Evolutionary conservation across 2,888 invertebrate species (phyloP).

Genomic region (Agonopterix subpropinquella): DNA sequence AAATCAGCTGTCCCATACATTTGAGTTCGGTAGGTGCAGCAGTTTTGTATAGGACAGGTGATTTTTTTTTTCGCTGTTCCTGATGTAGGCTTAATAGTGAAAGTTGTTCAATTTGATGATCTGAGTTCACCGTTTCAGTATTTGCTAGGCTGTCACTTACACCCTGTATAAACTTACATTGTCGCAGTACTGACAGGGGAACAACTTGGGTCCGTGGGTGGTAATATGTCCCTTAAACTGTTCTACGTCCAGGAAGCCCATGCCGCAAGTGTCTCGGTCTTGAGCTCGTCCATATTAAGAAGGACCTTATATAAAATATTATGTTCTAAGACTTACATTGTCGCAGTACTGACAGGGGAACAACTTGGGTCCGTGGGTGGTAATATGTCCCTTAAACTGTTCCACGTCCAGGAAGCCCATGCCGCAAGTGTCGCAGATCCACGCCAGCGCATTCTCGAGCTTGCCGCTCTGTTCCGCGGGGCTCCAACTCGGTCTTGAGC

Average conservation of each 20-base stretch:
- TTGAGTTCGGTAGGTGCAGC: no score
- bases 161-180: slow-evolving; percentile 36
- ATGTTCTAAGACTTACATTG: slow-evolving; percentile 29
- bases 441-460: slow-evolving; percentile 21
- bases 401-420: slow-evolving; percentile 37
- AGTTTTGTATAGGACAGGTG: no score
- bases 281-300: slow-evolving; percentile 4
- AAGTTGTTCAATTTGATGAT: no score
- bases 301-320: neutral
- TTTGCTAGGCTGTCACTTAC: no score
- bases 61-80: no score
- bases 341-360: slow-evolving; percentile 56
- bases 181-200: slow-evolving; percentile 54
- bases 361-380: slow-evolving; percentile 39
- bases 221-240: slow-evolving; percentile 41
- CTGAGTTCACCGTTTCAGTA: no score
- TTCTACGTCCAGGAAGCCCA: no score
- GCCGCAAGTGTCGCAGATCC: slow-evolving; percentile 61
- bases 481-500: slow-evolving; percentile 16
- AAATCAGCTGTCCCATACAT: no score
- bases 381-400: slow-evolving; percentile 43
- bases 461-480: slow-evolving; percentile 18
- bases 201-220: slow-evolving; percentile 40
- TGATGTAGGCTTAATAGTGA: no score
- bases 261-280: slow-evolving; percentile 49